These are phyloP conservation scores for Scaeva pyrastri DNA, from an alignment of 2,888 invertebrate genomes.

Conservation along the genomic window DNA sequence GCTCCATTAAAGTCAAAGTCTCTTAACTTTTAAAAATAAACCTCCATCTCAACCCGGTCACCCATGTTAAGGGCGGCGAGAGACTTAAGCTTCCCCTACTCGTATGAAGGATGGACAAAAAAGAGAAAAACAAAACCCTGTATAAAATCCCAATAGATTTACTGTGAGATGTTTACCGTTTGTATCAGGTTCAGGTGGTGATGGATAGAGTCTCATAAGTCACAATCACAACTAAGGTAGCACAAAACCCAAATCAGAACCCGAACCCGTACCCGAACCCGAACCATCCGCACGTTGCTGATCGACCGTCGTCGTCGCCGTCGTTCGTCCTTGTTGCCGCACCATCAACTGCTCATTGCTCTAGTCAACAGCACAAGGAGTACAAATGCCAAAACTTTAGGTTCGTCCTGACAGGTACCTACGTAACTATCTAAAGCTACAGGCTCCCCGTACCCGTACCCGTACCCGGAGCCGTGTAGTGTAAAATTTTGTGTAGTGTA, in stretches of 20 bases:
- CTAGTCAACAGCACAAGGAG: constrained; percentile 35
- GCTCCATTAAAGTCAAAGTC: constrained; percentile 75
- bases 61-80: constrained; percentile 17
- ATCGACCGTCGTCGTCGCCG: not conserved
- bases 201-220: constrained; percentile 41
- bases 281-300: not conserved
- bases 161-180: constrained; percentile 67
- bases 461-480: constrained; percentile 6
- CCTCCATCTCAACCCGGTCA: constrained; percentile 46
- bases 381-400: constrained; percentile 57
- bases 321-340: not conserved
- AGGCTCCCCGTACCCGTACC: not conserved
- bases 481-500: constrained; percentile 42
- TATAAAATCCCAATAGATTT: constrained; percentile 64
- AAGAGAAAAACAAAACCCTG: constrained; percentile 67
- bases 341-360: not conserved
- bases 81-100: not conserved
- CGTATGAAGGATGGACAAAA: constrained; percentile 12
- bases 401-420: constrained; percentile 29
- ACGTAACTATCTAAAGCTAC: no score
- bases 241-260: no score
- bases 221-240: not conserved
- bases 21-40: constrained; percentile 75
- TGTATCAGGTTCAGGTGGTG: constrained; percentile 36
- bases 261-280: not conserved